Evolutionary conservation across 2,888 invertebrate species (phyloP).

Genomic region (Phorcus lineatus): DNA sequence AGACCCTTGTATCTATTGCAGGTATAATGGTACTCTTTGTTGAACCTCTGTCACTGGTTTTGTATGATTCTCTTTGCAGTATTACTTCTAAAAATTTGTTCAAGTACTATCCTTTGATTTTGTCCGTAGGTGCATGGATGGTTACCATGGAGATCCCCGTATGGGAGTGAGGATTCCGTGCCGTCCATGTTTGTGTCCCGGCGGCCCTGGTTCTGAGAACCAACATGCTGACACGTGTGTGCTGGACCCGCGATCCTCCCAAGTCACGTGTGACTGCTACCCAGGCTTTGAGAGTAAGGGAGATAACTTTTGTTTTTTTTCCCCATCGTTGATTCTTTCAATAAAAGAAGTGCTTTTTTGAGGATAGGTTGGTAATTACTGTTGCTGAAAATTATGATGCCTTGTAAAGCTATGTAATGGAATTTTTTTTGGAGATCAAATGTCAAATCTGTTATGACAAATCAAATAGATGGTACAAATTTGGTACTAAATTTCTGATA

Average conservation of each 20-base stretch:
- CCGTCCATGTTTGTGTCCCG: conserved; percentile 95
- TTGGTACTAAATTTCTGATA: too few species aligned
- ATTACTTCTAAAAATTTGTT: too few species aligned
- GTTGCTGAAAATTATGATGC: too few species aligned
- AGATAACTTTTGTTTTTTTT: too few species aligned
- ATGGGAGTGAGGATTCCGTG: conserved; percentile 91
- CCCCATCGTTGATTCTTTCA: too few species aligned
- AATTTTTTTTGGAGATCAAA: neutral
- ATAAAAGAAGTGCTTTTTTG: too few species aligned
- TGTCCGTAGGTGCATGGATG: conserved; percentile 80
- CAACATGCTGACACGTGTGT: conserved; percentile 93
- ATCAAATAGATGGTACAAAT: neutral
- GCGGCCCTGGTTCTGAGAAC: conserved; percentile 86
- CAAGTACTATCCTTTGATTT: too few species aligned
- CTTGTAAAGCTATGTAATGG: neutral
- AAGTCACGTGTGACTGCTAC: conserved; percentile 83
- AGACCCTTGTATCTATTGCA: too few species aligned
- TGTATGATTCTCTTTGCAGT: too few species aligned
- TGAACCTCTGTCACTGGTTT: too few species aligned
- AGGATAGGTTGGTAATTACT: too few species aligned
- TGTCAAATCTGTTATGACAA: neutral
- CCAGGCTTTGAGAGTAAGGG: conserved; percentile 68
- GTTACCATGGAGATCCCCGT: conserved; percentile 96
- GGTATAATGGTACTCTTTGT: too few species aligned
- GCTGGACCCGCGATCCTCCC: conserved; percentile 87